Percentiles rank a stretch among this genome's conserved stretches.
phyloP scores from a whole-genome alignment of 2,888 invertebrate species.

The Alcis repandata region DNA sequence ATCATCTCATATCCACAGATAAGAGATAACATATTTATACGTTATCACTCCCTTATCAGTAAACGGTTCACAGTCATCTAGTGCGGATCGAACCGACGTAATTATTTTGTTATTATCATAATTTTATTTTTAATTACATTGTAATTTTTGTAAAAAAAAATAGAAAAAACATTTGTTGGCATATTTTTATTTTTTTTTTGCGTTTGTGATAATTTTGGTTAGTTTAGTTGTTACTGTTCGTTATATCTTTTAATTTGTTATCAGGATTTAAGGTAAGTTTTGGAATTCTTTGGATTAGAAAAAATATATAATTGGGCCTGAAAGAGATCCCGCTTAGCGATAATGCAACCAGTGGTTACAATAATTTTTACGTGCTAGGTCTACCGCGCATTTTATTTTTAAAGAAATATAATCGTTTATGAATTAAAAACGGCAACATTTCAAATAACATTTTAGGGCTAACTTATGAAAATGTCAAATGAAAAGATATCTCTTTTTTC shows the following conservation, averaged over 20 bases:
- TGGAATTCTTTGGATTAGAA: too few relatives aligned
- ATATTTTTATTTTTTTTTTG: not conserved
- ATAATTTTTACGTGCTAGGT: too few relatives aligned
- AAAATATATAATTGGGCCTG: not conserved
- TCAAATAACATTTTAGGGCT: too few relatives aligned
- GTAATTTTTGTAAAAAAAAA: too few relatives aligned
- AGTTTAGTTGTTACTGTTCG: not conserved
- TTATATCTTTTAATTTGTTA: not conserved
- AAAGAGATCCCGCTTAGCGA: too few relatives aligned
- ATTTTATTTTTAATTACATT: not conserved
- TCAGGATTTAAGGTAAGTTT: not conserved
- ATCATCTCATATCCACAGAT: conserved; percentile 23
- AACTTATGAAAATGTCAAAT: too few relatives aligned
- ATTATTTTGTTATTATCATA: not conserved
- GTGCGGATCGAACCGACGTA: not conserved
- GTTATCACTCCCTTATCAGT: conserved; percentile 10
- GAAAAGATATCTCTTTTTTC: too few relatives aligned
- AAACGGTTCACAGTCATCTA: conserved; percentile 1
- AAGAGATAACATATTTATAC: conserved; percentile 11
- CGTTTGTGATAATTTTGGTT: not conserved
- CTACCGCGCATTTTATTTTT: too few relatives aligned
- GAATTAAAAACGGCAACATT: too few relatives aligned
- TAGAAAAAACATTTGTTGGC: too few relatives aligned
- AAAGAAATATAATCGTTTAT: too few relatives aligned
- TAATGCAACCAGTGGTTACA: too few relatives aligned